Evolutionary conservation across 2,888 invertebrate genomes (phyloP), one percentile per base, ranked within the genome.

Genomic region (Lagria hirta): DNA sequence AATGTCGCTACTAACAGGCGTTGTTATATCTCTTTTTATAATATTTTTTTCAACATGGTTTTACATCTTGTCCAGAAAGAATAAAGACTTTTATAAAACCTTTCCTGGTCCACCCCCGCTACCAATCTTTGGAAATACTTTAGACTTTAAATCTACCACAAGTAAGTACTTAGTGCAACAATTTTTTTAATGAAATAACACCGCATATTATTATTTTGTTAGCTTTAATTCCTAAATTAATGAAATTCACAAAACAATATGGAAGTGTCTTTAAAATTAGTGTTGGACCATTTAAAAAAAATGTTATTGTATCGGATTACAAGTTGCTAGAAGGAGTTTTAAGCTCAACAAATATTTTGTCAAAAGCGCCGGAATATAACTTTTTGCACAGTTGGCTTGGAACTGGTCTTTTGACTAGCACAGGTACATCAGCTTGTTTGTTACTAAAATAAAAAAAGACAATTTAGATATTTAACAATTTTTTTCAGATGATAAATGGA

Each of bases 401-500:
- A 8, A 38, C 15, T 7, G 37, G 37, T n/a, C 14, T 37, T 5
- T 14, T 37, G 2, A 37, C 37, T 4, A 37, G 28, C 12, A 28
- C 20, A 8, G 37, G 37, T 36, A 7, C n/a, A n/a, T n/a, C n/a
- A n/a, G n/a, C n/a, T n/a, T n/a, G n/a, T n/a, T n/a, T n/a, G n/a
- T n/a, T n/a, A n/a, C n/a, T n/a, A n/a, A n/a, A n/a, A n/a, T n/a
- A n/a, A n/a, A n/a, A n/a, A n/a, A 4, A 8, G 1, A 10, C 7
- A 30, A 13, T 18, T 27, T 4, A 4, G 4, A 18, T 17, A 11
- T 8, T 18, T n/a, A 17, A 18, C n/a, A 23, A 16, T 2, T 13
- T 29, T 27, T 20, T 10, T 8, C 23, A 38, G 38, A 29, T 11
- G 17, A 29, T 7, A 38, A 38, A 17, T 38, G 38, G 38, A 38